Evolutionary conservation across 2,888 invertebrate genomes (phyloP), one percentile per base, ranked within the genome.

Genomic region (Rhopalosiphum nymphaeae): DNA sequence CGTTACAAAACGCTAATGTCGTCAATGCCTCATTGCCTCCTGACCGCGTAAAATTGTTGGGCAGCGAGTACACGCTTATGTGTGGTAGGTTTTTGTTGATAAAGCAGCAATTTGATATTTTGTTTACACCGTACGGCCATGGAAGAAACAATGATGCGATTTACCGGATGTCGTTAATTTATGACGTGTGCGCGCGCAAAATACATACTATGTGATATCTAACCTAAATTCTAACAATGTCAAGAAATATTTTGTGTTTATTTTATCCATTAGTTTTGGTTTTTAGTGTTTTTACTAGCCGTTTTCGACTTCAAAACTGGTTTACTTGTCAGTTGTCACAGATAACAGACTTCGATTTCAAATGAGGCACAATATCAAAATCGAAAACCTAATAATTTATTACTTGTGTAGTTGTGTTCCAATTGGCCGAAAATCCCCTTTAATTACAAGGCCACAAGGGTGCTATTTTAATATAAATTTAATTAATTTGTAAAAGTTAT

Each of bases 71-170:
- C 26, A 91, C 29, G 3, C 78, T 13, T 29, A 10, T 85, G 42
- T 56, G 84, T 16, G 36, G 91, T 78, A 42, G 53, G 84, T 91
- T 85, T 57, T 91, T 42, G 21, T 86, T 92, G 92, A 92, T 92
- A 90, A 94, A 94, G 49, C 90, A 49, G 89, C 57, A 36, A 85
- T 85, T 90, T 49, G 85, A 46, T 94, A 94, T 90, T 94, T 94
- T 94, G 93, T 94, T 90, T 94, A 94, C 42, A 86, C 57, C 42
- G 36, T 1, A 29, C 26, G 36, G 25, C 11, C 93, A 90, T 94
- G 93, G 93, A 94, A 67, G 90, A 94, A 93, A 86, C 78, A n/a
- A 86, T 2, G 13, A 44, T 87, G n/a, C 49, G 46, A 36, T 21
- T 21, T n/a, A 49, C n/a, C 49, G n/a, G 21, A 46, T n/a, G n/a